These are phyloP conservation scores for Archivesica marissinica DNA, from an alignment of 1,140 invertebrate genomes.

Conservation along the genomic window DNA sequence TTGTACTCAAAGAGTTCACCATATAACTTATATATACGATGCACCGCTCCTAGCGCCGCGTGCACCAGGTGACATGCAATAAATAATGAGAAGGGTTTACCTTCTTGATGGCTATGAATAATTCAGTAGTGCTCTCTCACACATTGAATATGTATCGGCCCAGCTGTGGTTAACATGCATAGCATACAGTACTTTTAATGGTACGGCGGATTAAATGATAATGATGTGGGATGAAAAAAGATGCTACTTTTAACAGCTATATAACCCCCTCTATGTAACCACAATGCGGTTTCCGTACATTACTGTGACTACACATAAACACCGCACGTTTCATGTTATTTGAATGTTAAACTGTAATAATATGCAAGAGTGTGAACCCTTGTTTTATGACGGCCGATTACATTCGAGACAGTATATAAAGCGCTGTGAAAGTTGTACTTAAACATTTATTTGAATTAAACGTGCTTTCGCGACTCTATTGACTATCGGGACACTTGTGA, in stretches of 20 bases:
- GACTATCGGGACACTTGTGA: not conserved
- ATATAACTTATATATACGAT: too few relatives aligned
- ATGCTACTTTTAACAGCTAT: not conserved
- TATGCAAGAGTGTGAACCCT: not conserved
- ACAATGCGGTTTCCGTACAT: not conserved
- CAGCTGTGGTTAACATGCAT: not conserved
- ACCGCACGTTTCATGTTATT: not conserved
- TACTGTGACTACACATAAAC: constrained; percentile 7
- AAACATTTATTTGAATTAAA: not conserved
- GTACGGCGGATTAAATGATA: constrained; percentile 7
- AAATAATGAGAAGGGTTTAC: not conserved
- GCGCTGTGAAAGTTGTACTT: constrained; percentile 4
- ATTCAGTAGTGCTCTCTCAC: constrained; percentile 3
- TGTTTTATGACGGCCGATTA: constrained; percentile 9
- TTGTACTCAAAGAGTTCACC: too few relatives aligned
- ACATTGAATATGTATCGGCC: not conserved
- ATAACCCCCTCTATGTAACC: not conserved
- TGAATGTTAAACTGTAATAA: not conserved
- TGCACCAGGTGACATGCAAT: not conserved
- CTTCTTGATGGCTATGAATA: not conserved
- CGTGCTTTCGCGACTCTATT: too few relatives aligned
- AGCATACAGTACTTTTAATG: not conserved
- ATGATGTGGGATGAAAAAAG: constrained; percentile 2
- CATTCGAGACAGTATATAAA: not conserved
- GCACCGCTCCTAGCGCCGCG: not conserved